Conservation (phyloP, 2,113 vertebrate species). For the Hemichromis elongatus region DNA sequence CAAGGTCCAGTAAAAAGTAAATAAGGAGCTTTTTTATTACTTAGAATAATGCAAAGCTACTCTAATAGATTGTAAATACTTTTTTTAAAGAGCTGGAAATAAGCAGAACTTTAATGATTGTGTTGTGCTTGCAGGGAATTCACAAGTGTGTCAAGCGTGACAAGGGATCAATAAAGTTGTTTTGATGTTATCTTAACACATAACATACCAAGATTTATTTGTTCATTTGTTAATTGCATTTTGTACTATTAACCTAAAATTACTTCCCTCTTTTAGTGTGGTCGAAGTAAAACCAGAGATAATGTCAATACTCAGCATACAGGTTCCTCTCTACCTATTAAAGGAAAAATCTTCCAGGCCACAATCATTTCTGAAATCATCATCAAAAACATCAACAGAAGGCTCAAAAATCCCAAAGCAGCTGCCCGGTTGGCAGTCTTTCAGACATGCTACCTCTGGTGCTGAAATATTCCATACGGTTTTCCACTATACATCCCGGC, state of each 20-base stretch:
- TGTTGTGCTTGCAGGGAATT: neutral
- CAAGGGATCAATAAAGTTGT: neutral
- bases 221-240: neutral
- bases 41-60: neutral
- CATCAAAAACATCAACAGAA: neutral
- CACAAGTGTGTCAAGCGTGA: neutral
- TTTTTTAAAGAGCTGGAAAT: accelerated
- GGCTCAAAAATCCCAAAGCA: neutral
- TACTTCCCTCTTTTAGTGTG: neutral
- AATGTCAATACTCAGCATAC: neutral
- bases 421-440: neutral
- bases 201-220: neutral
- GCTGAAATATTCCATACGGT: neutral
- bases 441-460: neutral
- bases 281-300: neutral
- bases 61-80: neutral
- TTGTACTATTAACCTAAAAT: neutral
- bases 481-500: neutral
- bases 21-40: no score
- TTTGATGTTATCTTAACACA: neutral
- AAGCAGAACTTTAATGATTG: neutral
- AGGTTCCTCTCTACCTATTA: neutral
- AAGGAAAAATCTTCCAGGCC: neutral
- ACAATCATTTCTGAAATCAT: neutral
- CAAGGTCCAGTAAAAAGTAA: neutral